These are phyloP conservation scores for Balearica regulorum DNA, from an alignment of 2,797 vertebrate species.

Conservation along the genomic window DNA sequence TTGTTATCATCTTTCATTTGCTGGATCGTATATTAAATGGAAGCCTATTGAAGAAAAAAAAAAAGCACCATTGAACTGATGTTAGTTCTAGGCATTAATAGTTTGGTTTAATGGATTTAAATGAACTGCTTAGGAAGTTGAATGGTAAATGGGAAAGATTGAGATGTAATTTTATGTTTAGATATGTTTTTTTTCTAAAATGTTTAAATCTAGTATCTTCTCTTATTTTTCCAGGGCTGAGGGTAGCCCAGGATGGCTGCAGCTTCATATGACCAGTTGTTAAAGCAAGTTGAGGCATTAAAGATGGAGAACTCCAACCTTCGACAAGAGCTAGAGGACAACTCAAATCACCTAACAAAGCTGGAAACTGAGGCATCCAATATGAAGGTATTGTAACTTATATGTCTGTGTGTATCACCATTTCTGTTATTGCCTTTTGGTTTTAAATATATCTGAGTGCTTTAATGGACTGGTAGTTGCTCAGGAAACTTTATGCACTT, in stretches of 20 bases:
- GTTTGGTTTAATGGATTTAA: background rate
- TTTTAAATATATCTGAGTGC: background rate
- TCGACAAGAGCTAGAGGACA: constrained; percentile 92
- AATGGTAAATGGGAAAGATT: background rate
- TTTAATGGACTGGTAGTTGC: background rate
- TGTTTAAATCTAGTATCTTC: constrained; percentile 29
- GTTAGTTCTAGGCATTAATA: background rate
- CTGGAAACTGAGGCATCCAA: constrained; percentile 91
- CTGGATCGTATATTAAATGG: background rate
- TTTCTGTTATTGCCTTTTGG: background rate
- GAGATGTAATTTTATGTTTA: background rate
- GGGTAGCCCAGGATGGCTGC: constrained; percentile 88
- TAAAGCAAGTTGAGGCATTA: constrained; percentile 93
- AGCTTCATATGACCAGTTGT: constrained; percentile 93
- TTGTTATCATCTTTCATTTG: background rate
- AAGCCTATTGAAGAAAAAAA: background rate
- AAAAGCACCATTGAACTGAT: background rate
- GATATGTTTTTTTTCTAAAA: background rate
- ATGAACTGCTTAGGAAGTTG: background rate
- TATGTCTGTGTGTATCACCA: background rate
- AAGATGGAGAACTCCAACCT: constrained; percentile 97
- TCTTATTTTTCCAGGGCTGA: constrained; percentile 75
- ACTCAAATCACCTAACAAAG: constrained; percentile 92
- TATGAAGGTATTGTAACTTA: constrained; percentile 85
- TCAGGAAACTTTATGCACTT: background rate